Conservation (phyloP, 2,888 invertebrate genomes). For the Mythimna pallens region DNA sequence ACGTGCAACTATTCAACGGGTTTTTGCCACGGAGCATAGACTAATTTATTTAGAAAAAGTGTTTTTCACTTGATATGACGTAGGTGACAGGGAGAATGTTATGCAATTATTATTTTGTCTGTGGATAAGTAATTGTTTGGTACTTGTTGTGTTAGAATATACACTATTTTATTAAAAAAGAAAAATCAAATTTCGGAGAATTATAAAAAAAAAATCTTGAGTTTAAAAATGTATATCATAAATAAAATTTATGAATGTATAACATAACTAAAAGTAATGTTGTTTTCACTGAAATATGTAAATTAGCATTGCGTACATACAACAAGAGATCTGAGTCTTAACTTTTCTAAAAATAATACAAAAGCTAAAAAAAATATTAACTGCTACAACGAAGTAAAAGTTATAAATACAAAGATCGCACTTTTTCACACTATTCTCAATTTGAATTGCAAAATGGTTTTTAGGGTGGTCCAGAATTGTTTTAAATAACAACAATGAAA, state of each 20-base stretch:
- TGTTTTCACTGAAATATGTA: neutral
- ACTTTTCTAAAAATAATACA: too few relatives aligned
- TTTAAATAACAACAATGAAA: neutral
- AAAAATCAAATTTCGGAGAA: neutral
- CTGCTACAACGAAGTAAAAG: too few relatives aligned
- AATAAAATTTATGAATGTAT: slow-evolving; percentile 7
- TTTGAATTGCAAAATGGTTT: neutral
- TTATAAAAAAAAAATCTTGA: slow-evolving; percentile 3
- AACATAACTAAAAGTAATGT: neutral
- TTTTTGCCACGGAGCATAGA: slow-evolving; percentile 44
- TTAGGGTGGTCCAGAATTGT: neutral
- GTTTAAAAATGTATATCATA: neutral
- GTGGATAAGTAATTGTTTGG: slow-evolving; percentile 21
- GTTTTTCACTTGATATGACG: slow-evolving; percentile 45
- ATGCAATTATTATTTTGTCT: slow-evolving; percentile 42
- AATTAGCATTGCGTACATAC: neutral
- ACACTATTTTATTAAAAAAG: slow-evolving; percentile 6
- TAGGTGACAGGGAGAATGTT: slow-evolving; percentile 36
- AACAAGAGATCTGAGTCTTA: too few relatives aligned
- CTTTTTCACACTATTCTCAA: neutral
- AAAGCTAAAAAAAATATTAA: too few relatives aligned
- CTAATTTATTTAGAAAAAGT: slow-evolving; percentile 57
- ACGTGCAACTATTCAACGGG: slow-evolving; percentile 59
- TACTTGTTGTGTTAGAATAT: slow-evolving; percentile 20
- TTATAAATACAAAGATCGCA: neutral